phyloP scores from a whole-genome alignment of 2,113 vertebrate genomes.

The Percopsis transmontana region DNA sequence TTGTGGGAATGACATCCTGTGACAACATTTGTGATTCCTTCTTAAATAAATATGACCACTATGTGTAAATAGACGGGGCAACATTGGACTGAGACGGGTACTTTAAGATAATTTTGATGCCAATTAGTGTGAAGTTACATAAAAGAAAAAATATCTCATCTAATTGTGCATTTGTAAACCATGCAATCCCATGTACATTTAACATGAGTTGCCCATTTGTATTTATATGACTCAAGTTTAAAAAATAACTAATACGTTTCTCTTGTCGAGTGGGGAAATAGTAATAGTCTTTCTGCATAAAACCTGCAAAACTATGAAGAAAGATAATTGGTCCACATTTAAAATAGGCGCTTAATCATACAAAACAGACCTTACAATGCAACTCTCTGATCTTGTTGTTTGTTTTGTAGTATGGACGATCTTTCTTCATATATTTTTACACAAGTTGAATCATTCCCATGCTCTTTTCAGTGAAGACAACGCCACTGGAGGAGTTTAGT shows the following conservation, averaged over 20 bases:
- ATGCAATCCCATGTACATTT: constrained; percentile 1
- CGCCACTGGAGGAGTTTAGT: neutral
- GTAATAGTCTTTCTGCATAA: too few species aligned
- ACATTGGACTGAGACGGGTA: constrained; percentile 16
- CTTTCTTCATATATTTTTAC: neutral
- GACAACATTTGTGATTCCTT: too few species aligned
- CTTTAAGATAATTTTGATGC: neutral
- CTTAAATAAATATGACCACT: too few species aligned
- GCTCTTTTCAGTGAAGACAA: constrained; percentile 29
- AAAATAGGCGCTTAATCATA: neutral
- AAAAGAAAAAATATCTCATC: neutral
- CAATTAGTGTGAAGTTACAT: constrained; percentile 18
- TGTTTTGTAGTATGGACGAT: neutral
- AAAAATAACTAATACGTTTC: constrained; percentile 6
- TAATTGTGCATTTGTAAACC: constrained; percentile 19
- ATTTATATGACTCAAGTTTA: neutral
- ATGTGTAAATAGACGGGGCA: neutral
- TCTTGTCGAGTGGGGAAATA: constrained; percentile 7
- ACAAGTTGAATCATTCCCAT: constrained; percentile 32
- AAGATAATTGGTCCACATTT: too few species aligned
- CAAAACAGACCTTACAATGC: too few species aligned
- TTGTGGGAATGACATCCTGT: too few species aligned
- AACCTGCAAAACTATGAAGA: too few species aligned
- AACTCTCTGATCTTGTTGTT: too few species aligned
- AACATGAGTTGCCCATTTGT: neutral